Evolutionary conservation across 2,888 invertebrate species (phyloP).

Genomic region (Laspeyria flexula): DNA sequence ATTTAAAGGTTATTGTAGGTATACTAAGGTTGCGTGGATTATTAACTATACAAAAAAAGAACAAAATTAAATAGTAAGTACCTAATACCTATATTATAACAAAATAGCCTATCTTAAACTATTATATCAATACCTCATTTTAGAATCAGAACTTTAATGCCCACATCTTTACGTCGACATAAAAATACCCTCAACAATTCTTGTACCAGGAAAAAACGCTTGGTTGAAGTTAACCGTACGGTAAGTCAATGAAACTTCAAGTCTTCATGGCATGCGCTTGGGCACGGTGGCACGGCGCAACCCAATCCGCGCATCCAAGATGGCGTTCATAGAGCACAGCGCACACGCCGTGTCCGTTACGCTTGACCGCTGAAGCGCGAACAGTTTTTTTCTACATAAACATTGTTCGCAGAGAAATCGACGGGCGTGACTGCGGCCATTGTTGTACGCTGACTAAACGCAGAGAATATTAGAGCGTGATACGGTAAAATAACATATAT

Average conservation of each 20-base stretch:
- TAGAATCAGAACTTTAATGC: not conserved
- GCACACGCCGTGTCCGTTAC: constrained; percentile 81
- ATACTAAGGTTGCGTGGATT: too few relatives aligned
- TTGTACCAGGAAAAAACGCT: not conserved
- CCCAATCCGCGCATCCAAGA: constrained; percentile 80
- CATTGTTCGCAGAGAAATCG: constrained; percentile 85
- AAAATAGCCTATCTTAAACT: too few relatives aligned
- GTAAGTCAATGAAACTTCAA: constrained; percentile 52
- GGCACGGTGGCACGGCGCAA: constrained; percentile 84
- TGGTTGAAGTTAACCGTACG: constrained; percentile 12
- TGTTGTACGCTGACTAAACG: constrained; percentile 79
- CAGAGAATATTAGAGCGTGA: constrained; percentile 82
- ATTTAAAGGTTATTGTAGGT: too few relatives aligned
- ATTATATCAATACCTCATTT: not conserved
- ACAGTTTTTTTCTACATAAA: constrained; percentile 81
- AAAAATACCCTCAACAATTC: not conserved
- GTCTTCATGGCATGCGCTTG: constrained; percentile 57
- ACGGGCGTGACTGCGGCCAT: constrained; percentile 81
- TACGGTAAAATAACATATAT: constrained; percentile 72
- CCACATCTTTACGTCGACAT: not conserved
- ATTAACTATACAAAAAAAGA: too few relatives aligned
- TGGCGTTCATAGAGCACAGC: constrained; percentile 77
- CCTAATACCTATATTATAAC: too few relatives aligned
- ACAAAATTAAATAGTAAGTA: too few relatives aligned
- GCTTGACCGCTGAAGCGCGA: constrained; percentile 74